Base-by-base conservation (phyloP, 1,140 invertebrate genomes). In the Drosophila willistoni region DNA sequence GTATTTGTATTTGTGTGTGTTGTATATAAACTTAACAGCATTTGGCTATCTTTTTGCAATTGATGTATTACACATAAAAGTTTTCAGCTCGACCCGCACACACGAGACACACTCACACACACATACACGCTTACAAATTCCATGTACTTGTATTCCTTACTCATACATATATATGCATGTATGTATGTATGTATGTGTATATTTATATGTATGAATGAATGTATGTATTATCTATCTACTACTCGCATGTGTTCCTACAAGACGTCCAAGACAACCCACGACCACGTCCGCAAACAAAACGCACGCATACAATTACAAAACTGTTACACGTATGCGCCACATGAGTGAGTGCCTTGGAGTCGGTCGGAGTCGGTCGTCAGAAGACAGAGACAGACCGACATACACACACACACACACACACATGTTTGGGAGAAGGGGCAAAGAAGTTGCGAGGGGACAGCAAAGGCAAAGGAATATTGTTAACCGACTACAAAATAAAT, bases 21-120 rank as follows among this genome's bases (percentile, higher is more conserved):
- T 90, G 84, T 89, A 90, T 89, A 89, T 89, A 89, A 90, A 89
- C 80, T 90, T 89, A 89, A 90, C 81, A 85, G 85, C 85, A 90
- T 89, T 90, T 90, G 86, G 86, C 86, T 90, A 90, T 90, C 89
- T 91, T 91, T 91, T 91, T 91, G 89, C 89, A 91, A 91, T 91
- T 91, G 89, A 91, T 91, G 89, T 91, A 91, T 91, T 91, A 91
- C 85, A 89, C 85, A 90, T 90, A 89, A 87, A 87, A 89, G 85
- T 89, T 89, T 89, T 85, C 81, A 89, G 85, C 65, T 73, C 64
- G 36, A 65, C 60, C 56, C 67, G 69, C 57, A 71, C 74, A 39
- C 78, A 64, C 71, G 17, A 51, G 44, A 56, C 54, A 39, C 64
- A 54, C 65, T 29, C 29, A 6, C 29, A 29, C 71, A 68, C 22